Percentiles rank a stretch among this genome's conserved stretches.
Evolutionary conservation across 2,797 vertebrate genomes (phyloP).

Genomic region (Erithacus rubecula): DNA sequence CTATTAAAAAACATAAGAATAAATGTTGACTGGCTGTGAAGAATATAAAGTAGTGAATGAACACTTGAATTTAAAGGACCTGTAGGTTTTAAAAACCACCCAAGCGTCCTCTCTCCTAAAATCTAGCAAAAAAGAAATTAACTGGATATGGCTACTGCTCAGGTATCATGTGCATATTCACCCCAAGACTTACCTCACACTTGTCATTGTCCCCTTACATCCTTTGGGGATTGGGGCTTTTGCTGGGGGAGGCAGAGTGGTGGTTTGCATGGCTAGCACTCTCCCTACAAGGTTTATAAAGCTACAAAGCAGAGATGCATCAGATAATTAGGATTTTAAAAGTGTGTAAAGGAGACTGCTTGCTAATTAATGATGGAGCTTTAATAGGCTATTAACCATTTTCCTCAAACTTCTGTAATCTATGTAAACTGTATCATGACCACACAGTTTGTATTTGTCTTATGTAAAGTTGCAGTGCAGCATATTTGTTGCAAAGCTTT

Average conservation of each 20-base stretch:
- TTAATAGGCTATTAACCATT: neutral
- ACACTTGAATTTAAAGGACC: neutral
- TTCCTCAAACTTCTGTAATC: neutral
- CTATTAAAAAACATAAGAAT: neutral
- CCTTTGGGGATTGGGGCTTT: neutral
- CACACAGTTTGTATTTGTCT: neutral
- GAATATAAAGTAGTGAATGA: neutral
- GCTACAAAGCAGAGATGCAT: neutral
- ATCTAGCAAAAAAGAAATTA: neutral
- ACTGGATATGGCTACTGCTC: neutral
- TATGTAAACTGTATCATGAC: neutral
- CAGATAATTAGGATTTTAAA: neutral
- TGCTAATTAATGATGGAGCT: neutral
- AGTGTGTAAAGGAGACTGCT: neutral
- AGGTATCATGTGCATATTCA: neutral
- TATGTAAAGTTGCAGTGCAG: neutral
- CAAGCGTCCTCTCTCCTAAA: neutral
- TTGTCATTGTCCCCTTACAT: neutral
- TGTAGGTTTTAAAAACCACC: neutral
- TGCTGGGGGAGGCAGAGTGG: neutral
- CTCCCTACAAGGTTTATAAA: neutral
- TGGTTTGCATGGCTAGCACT: neutral
- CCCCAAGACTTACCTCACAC: neutral
- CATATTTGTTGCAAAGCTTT: conserved; percentile 15
- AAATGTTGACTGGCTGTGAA: neutral